Evolutionary conservation across 2,113 vertebrate species (phyloP).

Genomic region (Micronycteris hirsuta): DNA sequence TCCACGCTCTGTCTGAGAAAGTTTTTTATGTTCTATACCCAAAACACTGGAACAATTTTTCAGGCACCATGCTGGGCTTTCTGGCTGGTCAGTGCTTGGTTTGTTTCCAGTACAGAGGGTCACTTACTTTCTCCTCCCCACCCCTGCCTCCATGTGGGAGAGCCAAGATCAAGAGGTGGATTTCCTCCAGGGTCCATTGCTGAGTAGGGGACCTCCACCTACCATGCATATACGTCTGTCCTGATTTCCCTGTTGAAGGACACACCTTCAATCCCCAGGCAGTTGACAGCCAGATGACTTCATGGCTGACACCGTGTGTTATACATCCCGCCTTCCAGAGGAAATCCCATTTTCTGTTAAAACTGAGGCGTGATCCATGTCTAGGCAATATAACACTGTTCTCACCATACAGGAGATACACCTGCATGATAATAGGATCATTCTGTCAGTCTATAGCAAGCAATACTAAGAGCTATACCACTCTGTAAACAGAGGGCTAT

Average conservation of each 20-base stretch:
- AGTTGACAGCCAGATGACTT: neutral
- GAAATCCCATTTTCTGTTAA: neutral
- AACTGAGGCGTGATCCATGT: neutral
- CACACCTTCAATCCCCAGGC: neutral
- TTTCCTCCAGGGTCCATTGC: neutral
- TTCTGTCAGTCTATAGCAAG: neutral
- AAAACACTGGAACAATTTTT: neutral
- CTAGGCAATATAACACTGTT: neutral
- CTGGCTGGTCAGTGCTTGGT: neutral
- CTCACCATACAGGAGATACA: neutral
- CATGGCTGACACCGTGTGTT: neutral
- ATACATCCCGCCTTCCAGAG: neutral
- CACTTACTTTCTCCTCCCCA: neutral
- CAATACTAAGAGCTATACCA: neutral
- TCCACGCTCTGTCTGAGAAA: neutral
- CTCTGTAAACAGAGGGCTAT: neutral
- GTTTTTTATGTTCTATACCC: neutral
- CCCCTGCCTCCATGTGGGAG: neutral
- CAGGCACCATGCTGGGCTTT: neutral
- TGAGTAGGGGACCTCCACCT: neutral
- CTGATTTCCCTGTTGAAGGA: neutral
- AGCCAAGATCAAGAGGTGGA: neutral
- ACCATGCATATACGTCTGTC: neutral
- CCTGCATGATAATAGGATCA: neutral
- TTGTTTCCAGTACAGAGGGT: neutral